Evolutionary conservation across 2,888 invertebrate genomes (phyloP).

Genomic region (Andrena marginata): DNA sequence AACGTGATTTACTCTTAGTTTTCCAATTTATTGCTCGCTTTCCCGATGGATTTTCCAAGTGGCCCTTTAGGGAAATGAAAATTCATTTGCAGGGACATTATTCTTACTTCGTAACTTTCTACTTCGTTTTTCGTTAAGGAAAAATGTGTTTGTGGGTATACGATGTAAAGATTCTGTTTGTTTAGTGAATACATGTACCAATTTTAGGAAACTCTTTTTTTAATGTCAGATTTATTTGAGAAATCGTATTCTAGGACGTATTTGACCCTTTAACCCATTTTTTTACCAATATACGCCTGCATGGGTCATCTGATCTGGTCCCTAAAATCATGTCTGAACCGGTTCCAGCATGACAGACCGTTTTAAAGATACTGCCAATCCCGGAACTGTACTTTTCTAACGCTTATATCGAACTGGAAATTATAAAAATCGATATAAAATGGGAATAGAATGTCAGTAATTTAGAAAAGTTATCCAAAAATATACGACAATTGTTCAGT

Average conservation of each 20-base stretch:
- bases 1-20: too few species aligned
- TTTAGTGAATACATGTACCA: too few species aligned
- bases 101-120: too few species aligned
- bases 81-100: too few species aligned
- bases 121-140: too few species aligned
- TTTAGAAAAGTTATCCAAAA: neutral
- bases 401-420: neutral
- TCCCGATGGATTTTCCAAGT: too few species aligned
- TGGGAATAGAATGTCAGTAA: neutral
- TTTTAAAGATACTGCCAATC: constrained; percentile 4
- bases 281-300: constrained; percentile 11
- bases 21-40: too few species aligned
- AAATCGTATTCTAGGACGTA: neutral
- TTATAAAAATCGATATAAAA: neutral
- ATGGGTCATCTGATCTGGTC: constrained; percentile 22
- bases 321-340: constrained; percentile 30
- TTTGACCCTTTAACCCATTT: constrained; percentile 29
- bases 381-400: constrained; percentile 5
- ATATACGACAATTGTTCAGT: too few species aligned
- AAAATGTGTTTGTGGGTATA: neutral
- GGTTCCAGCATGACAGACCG: constrained; percentile 2
- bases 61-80: too few species aligned
- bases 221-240: neutral
- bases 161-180: neutral
- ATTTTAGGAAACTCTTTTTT: too few species aligned